Evolutionary conservation across 2,888 invertebrate species (phyloP).

Genomic region (Auanema freiburgensis): DNA sequence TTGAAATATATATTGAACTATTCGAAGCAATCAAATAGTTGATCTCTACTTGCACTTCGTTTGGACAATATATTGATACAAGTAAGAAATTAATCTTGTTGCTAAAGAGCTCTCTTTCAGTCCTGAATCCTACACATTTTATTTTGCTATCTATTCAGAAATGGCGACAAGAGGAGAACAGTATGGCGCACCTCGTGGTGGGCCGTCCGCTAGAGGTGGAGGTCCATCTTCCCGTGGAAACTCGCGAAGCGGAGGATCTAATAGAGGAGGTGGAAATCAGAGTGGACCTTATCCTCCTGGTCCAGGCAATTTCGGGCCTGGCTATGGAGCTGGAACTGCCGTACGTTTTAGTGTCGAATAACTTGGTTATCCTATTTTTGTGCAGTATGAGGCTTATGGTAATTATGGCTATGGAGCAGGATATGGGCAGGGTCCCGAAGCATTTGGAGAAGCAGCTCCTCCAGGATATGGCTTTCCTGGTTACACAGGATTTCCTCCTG

Average conservation of each 20-base stretch:
- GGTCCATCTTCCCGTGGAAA: constrained; percentile 18
- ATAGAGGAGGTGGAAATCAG: constrained; percentile 11
- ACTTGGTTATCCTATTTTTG: background rate
- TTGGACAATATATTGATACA: too few relatives aligned
- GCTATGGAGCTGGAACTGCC: background rate
- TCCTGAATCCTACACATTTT: too few relatives aligned
- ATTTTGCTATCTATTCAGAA: too few relatives aligned
- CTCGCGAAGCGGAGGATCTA: constrained; percentile 14
- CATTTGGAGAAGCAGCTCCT: constrained; percentile 14
- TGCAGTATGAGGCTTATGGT: background rate
- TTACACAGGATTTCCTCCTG: constrained; percentile 8
- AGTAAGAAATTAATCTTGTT: too few relatives aligned
- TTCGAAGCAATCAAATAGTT: too few relatives aligned
- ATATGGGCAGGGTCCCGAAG: constrained; percentile 15
- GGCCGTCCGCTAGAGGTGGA: constrained; percentile 18
- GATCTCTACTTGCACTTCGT: too few relatives aligned
- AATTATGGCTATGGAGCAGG: constrained; percentile 23
- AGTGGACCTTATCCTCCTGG: constrained; percentile 14
- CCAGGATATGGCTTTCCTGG: constrained; percentile 11
- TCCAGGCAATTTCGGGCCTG: constrained; percentile 2
- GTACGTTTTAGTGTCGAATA: constrained; percentile 1
- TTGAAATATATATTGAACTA: too few relatives aligned
- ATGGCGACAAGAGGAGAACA: background rate
- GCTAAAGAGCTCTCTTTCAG: too few relatives aligned
- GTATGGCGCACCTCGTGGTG: constrained; percentile 12